Evolutionary conservation across 1,140 invertebrate species (phyloP).

Genomic region (Panonychus citri): DNA sequence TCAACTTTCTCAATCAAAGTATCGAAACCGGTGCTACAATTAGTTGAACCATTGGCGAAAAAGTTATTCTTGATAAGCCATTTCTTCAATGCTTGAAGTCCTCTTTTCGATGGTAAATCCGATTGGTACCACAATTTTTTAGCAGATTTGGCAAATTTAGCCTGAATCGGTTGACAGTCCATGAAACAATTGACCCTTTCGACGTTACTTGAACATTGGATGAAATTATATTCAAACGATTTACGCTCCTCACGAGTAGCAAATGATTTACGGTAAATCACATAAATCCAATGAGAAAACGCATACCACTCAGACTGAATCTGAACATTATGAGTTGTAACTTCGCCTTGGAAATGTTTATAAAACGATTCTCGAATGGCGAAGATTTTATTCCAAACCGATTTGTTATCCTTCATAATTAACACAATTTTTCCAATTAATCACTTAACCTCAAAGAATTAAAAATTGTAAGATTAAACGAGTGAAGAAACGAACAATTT

Average conservation of each 20-base stretch:
- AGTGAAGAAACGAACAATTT: too few relatives aligned
- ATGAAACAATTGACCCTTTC: background rate
- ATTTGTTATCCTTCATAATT: too few relatives aligned
- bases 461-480: too few relatives aligned
- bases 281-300: background rate
- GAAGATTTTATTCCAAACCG: too few relatives aligned
- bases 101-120: background rate
- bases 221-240: background rate
- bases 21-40: too few relatives aligned
- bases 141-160: background rate
- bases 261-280: background rate
- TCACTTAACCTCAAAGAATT: too few relatives aligned
- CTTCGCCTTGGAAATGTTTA: background rate
- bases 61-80: background rate
- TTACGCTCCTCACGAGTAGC: background rate
- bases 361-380: background rate
- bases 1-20: too few relatives aligned
- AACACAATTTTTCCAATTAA: too few relatives aligned
- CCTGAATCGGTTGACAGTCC: background rate
- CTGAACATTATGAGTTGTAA: background rate
- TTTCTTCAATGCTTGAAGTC: background rate
- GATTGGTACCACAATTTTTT: background rate
- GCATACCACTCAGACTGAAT: background rate
- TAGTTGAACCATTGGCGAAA: too few relatives aligned
- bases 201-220: background rate